Conservation (phyloP, 2,888 invertebrate species). For the Athripsodes cinereus region DNA sequence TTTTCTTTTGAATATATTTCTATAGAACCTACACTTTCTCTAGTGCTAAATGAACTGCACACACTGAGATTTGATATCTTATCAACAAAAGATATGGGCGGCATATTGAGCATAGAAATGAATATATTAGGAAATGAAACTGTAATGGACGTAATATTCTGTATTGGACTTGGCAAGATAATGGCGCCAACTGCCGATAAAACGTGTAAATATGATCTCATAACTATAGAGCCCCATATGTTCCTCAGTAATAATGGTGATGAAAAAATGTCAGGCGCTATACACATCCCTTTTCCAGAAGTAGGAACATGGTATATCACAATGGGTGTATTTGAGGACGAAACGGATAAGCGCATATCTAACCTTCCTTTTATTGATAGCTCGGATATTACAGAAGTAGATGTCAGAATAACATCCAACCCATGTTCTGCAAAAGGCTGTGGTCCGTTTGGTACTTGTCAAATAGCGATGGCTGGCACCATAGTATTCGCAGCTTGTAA, state of each 20-base stretch:
- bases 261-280: neutral
- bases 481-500: neutral
- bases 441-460: conserved; percentile 4
- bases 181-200: neutral
- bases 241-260: neutral
- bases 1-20: neutral
- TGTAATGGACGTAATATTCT: neutral
- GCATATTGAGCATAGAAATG: conserved; percentile 1
- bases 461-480: neutral
- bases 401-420: neutral
- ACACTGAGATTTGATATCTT: neutral
- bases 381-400: neutral
- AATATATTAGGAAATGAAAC: neutral
- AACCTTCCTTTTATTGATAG: neutral
- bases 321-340: neutral
- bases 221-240: neutral
- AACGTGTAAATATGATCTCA: neutral
- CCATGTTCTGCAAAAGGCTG: neutral
- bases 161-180: neutral
- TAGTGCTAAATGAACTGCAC: neutral
- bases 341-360: too few species aligned
- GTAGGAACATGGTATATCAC: conserved; percentile 6
- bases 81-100: conserved; percentile 1
- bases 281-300: conserved; percentile 8
- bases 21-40: neutral